Evolutionary conservation across 2,797 vertebrate genomes (phyloP), one percentile per base, ranked within the genome.

Genomic region (Dendrocincla tyrannina): DNA sequence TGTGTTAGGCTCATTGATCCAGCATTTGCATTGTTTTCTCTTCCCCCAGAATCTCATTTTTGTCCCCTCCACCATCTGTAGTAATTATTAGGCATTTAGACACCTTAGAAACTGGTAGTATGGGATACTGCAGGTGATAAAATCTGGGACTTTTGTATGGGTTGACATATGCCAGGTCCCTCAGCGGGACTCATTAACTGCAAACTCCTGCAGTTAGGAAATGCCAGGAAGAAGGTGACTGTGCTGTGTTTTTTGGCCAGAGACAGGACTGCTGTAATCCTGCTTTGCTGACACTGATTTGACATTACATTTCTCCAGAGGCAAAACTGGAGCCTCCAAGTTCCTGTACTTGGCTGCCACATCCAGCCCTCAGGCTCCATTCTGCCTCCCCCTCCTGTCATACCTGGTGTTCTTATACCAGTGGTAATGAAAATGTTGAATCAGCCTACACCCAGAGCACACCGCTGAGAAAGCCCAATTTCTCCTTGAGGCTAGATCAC

Each of bases 81-180:
- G 18, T 59, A 55, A 37, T 37, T 63, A 55, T 69, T 23, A 55
- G 39, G n/a, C 42, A 42, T 20, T 73, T 78, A 59, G 20, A 30
- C 23, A 33, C 32, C 42, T 52, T 33, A 77, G 59, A 92, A 87
- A 58, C 8, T 16, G 37, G 17, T 68, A 59, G 18, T 33, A 64
- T 7, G 17, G 52, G 35, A 74, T 46, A 49, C 6, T 59, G 41
- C 10, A 14, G 35, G 17, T 78, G n/a, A 35, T 30, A 73, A 60
- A 50, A 52, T 47, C 41, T 24, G 17, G 9, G 24, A 32, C 17
- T 76, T 15, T 28, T 69, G 46, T 13, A 49, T 2, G 2, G 20
- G 10, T 33, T 92, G 15, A 56, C 42, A 62, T 11, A 22, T 12
- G 32, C 9, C 20, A 28, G 32, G 9, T 0, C 0, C 12, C 67